Evolutionary conservation across 1,140 invertebrate genomes (phyloP).

Genomic region (Scylla paramamosain): DNA sequence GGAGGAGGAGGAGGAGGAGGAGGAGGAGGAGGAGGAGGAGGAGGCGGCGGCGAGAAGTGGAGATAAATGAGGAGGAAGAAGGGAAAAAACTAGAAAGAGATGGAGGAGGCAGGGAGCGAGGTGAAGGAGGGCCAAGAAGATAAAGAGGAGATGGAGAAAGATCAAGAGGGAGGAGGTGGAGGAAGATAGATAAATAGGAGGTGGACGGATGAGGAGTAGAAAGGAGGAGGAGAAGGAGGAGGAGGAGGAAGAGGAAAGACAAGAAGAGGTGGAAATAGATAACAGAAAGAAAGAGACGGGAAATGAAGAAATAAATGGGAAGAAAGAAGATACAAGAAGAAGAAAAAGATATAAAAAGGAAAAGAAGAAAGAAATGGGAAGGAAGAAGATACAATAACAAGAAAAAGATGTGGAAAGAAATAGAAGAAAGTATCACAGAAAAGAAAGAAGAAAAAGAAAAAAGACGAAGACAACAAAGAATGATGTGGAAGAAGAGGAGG

Average conservation of each 20-base stretch:
- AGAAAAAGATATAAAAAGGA: background rate
- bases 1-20: background rate
- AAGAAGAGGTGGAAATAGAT: background rate
- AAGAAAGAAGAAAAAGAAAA: no score
- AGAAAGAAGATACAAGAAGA: background rate
- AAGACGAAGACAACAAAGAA: background rate
- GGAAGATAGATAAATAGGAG: background rate
- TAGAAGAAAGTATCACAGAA: no score
- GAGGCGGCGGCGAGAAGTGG: no score
- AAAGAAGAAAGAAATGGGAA: background rate
- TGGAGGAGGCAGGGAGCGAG: background rate
- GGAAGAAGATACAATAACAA: background rate
- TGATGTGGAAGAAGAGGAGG: background rate
- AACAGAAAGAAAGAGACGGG: background rate
- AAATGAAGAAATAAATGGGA: background rate
- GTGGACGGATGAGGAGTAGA: background rate
- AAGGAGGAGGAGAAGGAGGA: background rate
- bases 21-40: background rate
- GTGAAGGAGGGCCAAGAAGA: background rate
- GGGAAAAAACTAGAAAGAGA: background rate
- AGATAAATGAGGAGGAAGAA: slow-evolving; percentile 14
- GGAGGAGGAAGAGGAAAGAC: background rate
- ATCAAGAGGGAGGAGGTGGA: background rate
- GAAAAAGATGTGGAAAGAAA: background rate
- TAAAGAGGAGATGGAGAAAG: background rate